Conservation (phyloP, 2,113 vertebrate genomes). For the Octodon degus region DNA sequence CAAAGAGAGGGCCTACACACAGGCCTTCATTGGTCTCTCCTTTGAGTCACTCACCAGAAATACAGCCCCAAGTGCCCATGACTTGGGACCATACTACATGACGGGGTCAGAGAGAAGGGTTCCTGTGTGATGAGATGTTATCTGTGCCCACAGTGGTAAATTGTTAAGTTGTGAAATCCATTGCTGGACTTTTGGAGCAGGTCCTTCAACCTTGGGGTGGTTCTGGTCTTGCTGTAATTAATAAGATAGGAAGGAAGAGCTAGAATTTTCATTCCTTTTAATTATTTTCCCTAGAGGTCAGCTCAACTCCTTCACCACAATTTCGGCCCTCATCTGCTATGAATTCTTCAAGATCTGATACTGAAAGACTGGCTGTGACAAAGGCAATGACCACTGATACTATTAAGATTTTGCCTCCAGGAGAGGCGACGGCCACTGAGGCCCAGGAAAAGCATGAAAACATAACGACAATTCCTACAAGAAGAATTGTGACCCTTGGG, state of each 20-base stretch:
- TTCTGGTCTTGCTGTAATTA: neutral
- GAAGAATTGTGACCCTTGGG: neutral
- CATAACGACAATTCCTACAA: neutral
- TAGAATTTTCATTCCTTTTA: neutral
- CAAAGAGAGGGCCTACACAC: neutral
- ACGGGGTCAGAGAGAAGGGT: neutral
- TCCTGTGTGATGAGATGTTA: neutral
- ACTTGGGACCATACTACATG: neutral
- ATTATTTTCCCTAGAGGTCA: constrained; percentile 64
- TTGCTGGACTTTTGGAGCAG: neutral
- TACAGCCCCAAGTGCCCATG: neutral
- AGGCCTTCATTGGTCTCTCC: neutral
- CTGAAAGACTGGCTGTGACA: neutral
- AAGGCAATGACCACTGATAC: neutral
- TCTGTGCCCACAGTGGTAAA: neutral
- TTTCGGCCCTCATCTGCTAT: neutral
- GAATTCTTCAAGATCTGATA: constrained; percentile 20
- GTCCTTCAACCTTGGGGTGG: neutral
- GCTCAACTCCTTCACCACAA: neutral
- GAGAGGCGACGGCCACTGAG: neutral
- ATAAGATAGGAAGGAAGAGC: neutral
- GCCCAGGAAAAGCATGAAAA: neutral
- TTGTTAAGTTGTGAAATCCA: neutral
- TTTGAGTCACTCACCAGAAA: neutral
- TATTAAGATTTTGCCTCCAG: neutral